Evolutionary conservation across 1,140 invertebrate species (phyloP).

Genomic region (Achatina immaculata): DNA sequence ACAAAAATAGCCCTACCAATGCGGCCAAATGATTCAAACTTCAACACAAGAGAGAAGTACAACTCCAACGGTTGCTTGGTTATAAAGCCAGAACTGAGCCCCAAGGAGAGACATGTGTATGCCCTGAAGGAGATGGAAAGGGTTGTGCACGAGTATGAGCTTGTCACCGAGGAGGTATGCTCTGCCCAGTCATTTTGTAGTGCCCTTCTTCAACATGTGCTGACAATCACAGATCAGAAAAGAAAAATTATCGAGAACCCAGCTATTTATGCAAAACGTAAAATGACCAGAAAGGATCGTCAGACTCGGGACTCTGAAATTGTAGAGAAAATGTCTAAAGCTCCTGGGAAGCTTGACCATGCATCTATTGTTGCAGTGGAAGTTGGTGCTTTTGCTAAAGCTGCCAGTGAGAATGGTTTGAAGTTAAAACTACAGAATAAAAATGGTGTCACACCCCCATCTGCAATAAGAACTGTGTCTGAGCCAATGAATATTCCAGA

Average conservation of each 20-base stretch:
- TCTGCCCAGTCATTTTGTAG: slow-evolving; percentile 71
- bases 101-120: slow-evolving; percentile 69
- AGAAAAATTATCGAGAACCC: slow-evolving; percentile 70
- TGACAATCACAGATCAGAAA: slow-evolving; percentile 68
- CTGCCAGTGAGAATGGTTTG: slow-evolving; percentile 28
- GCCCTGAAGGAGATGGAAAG: slow-evolving; percentile 72
- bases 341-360: slow-evolving; percentile 94
- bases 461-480: background rate
- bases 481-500: background rate
- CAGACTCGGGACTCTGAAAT: slow-evolving; percentile 67
- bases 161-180: slow-evolving; percentile 65
- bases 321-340: slow-evolving; percentile 70
- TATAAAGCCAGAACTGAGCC: slow-evolving; percentile 68
- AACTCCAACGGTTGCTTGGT: slow-evolving; percentile 46
- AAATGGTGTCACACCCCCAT: slow-evolving; percentile 14
- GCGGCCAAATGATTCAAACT: slow-evolving; percentile 57
- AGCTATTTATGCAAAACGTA: slow-evolving; percentile 62
- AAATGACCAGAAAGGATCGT: slow-evolving; percentile 63
- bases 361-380: slow-evolving; percentile 88
- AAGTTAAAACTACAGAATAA: slow-evolving; percentile 13
- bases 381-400: slow-evolving; percentile 71
- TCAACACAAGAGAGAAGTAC: slow-evolving; percentile 38
- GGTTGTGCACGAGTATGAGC: slow-evolving; percentile 69
- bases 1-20: slow-evolving; percentile 87
- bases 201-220: slow-evolving; percentile 69